Percentiles rank a stretch among this genome's conserved stretches.
Evolutionary conservation across 2,888 invertebrate species (phyloP).

Genomic region (Meloe dianella): DNA sequence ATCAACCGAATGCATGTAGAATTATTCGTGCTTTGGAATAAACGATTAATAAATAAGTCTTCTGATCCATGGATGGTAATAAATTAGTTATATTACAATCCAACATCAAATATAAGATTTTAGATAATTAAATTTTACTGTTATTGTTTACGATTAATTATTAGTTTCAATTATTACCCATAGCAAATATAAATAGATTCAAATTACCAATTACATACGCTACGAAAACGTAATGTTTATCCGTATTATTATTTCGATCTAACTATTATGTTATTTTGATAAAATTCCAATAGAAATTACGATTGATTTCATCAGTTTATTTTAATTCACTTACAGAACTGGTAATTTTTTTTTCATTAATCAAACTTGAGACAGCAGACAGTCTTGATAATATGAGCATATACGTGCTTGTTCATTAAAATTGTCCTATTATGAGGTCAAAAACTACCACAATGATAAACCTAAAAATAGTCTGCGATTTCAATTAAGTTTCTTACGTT

Average conservation of each 20-base stretch:
- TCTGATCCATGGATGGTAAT: neutral
- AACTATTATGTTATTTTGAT: neutral
- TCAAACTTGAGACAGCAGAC: neutral
- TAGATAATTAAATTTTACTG: neutral
- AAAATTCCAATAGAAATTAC: neutral
- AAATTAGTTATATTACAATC: neutral
- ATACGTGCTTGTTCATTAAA: neutral
- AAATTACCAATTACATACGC: neutral
- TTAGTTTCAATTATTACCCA: neutral
- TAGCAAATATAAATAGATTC: too few species aligned
- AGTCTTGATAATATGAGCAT: neutral
- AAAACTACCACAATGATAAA: neutral
- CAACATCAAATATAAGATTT: neutral
- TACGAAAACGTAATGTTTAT: neutral
- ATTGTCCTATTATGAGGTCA: neutral
- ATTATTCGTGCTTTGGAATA: neutral
- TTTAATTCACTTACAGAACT: too few species aligned
- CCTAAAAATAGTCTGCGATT: neutral
- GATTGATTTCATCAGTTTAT: too few species aligned
- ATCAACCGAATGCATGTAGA: neutral
- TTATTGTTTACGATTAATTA: neutral
- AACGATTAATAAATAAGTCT: neutral
- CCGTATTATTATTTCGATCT: neutral
- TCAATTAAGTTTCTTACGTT: too few species aligned
- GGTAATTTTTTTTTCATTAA: neutral